These are phyloP conservation scores for Eupleurogrammus muticus DNA, from an alignment of 2,797 vertebrate genomes.

Conservation along the genomic window DNA sequence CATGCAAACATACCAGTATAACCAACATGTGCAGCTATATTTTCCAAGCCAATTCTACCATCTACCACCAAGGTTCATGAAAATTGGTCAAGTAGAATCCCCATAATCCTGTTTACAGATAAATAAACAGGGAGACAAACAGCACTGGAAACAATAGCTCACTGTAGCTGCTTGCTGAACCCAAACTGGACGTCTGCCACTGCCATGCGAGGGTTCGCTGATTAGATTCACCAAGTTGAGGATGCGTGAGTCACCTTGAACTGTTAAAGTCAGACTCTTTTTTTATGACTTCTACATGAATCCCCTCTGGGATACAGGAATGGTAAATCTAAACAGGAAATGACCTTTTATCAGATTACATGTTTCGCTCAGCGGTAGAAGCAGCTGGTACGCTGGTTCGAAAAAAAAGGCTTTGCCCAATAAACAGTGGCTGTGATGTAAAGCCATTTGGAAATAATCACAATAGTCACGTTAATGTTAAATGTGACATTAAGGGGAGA, in stretches of 20 bases:
- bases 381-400: constrained; percentile 49
- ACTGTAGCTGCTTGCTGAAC: constrained; percentile 48
- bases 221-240: constrained; percentile 48
- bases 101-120: too few species aligned
- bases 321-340: constrained; percentile 69
- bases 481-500: neutral
- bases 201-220: constrained; percentile 19
- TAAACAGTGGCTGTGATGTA: constrained; percentile 2
- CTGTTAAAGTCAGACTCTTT: constrained; percentile 37
- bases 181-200: constrained; percentile 34
- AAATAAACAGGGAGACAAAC: too few species aligned
- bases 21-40: too few species aligned
- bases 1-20: too few species aligned
- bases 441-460: neutral
- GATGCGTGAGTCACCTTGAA: constrained; percentile 59
- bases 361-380: constrained; percentile 22
- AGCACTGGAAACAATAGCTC: too few species aligned
- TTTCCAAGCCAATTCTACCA: too few species aligned
- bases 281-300: constrained; percentile 27
- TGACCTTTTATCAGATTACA: constrained; percentile 48
- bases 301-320: constrained; percentile 54
- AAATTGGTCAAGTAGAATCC: too few species aligned
- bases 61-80: too few species aligned
- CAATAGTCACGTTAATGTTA: neutral
- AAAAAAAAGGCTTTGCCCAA: constrained; percentile 17